These are phyloP conservation scores for Calephelis nemesis DNA, from an alignment of 1,140 invertebrate genomes.

Conservation along the genomic window DNA sequence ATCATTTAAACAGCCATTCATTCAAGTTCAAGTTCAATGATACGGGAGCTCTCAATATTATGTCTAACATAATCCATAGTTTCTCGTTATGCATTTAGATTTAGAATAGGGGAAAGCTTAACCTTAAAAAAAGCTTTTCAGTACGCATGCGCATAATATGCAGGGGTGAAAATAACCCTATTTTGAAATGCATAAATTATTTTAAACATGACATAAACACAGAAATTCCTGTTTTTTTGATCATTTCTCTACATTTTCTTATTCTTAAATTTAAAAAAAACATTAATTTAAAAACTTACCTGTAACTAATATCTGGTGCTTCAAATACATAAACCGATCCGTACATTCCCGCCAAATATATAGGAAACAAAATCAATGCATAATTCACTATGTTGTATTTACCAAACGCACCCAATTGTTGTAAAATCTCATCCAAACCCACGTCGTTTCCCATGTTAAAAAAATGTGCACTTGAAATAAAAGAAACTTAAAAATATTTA, in stretches of 20 bases:
- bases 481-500: constrained; percentile 9
- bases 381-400: constrained; percentile 68
- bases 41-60: too few species aligned
- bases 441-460: constrained; percentile 49
- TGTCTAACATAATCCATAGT: too few species aligned
- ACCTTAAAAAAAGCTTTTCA: too few species aligned
- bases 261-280: constrained; percentile 9
- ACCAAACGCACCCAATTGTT: constrained; percentile 59
- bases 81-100: too few species aligned
- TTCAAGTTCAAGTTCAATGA: too few species aligned
- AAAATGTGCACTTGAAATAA: constrained; percentile 17
- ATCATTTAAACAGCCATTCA: too few species aligned
- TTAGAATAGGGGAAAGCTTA: too few species aligned
- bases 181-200: not conserved
- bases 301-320: constrained; percentile 60
- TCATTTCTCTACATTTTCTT: not conserved
- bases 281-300: constrained; percentile 41
- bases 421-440: constrained; percentile 53
- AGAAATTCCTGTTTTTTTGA: too few species aligned
- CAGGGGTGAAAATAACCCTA: too few species aligned
- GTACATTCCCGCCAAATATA: constrained; percentile 70
- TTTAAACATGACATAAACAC: not conserved
- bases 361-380: constrained; percentile 60
- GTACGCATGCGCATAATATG: too few species aligned
- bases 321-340: constrained; percentile 65